Evolutionary conservation across 2,888 invertebrate genomes (phyloP).

Genomic region (Sminthurides aquaticus): DNA sequence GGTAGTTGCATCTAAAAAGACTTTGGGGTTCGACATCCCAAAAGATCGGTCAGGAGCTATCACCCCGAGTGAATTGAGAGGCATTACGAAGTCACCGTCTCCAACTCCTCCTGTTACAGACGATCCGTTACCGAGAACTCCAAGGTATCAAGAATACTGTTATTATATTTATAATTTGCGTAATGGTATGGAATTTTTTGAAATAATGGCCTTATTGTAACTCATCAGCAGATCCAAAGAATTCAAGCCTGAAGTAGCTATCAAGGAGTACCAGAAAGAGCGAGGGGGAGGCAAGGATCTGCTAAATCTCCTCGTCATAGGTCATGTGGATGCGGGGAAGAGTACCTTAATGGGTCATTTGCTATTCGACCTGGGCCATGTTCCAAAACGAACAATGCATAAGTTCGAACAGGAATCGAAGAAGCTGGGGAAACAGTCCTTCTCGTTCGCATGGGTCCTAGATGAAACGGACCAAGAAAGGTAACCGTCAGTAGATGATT

Average conservation of each 20-base stretch:
- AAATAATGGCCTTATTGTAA: neutral
- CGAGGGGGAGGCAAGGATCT: constrained; percentile 74
- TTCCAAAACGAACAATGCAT: constrained; percentile 80
- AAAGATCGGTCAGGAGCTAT: constrained; percentile 14
- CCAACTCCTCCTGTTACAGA: constrained; percentile 27
- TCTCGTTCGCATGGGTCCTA: constrained; percentile 97
- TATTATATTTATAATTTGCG: too few relatives aligned
- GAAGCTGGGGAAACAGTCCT: constrained; percentile 94
- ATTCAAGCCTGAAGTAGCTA: constrained; percentile 49
- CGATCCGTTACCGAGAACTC: constrained; percentile 21
- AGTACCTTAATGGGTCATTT: constrained; percentile 95
- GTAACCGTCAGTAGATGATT: too few relatives aligned
- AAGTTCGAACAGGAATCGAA: constrained; percentile 96
- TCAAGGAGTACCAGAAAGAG: constrained; percentile 62
- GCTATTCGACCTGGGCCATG: constrained; percentile 76
- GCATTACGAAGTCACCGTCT: constrained; percentile 26
- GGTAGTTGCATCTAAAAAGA: constrained; percentile 26
- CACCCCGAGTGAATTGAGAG: constrained; percentile 20
- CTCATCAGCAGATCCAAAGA: constrained; percentile 30
- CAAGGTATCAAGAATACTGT: too few relatives aligned
- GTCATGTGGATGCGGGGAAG: constrained; percentile 95
- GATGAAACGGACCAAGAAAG: constrained; percentile 98
- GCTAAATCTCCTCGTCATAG: constrained; percentile 85
- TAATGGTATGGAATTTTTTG: neutral
- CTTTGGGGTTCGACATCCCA: constrained; percentile 33